phyloP scores from a whole-genome alignment of 2,797 vertebrate genomes.

The Crenuchus spilurus region DNA sequence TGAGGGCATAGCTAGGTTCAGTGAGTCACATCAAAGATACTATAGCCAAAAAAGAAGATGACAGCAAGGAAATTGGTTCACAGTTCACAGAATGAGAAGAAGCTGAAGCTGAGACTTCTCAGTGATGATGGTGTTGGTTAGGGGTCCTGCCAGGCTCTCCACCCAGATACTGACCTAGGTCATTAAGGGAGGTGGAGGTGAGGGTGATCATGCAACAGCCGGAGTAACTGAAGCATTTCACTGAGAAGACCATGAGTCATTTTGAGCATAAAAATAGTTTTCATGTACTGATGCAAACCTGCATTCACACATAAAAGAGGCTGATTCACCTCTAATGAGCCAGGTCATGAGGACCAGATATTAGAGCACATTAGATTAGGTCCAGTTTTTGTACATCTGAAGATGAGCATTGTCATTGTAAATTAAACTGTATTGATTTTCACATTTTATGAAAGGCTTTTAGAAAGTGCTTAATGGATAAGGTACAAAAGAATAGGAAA shows the following conservation, averaged over 20 bases:
- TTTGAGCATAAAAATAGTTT: neutral
- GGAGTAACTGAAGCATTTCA: conserved; percentile 41
- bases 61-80: conserved; percentile 24
- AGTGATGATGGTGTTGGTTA: conserved; percentile 14
- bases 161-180: conserved; percentile 25
- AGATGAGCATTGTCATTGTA: conserved; percentile 6
- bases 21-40: conserved; percentile 16
- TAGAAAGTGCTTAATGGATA: conserved; percentile 12
- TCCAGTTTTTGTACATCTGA: conserved; percentile 8
- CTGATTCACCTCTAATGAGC: neutral
- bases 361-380: conserved; percentile 24
- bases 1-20: neutral
- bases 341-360: conserved; percentile 3
- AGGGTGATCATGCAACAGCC: conserved; percentile 15
- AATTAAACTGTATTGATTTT: conserved; percentile 26
- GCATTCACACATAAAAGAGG: neutral
- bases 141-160: conserved; percentile 17
- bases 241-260: conserved; percentile 46
- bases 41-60: conserved; percentile 22
- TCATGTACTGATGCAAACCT: no score
- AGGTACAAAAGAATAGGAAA: conserved; percentile 22
- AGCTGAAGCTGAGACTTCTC: neutral
- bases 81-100: conserved; percentile 27
- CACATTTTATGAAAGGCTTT: conserved; percentile 17
- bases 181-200: conserved; percentile 24